phyloP scores from a whole-genome alignment of 2,797 vertebrate species.

The Ceryle rudis region DNA sequence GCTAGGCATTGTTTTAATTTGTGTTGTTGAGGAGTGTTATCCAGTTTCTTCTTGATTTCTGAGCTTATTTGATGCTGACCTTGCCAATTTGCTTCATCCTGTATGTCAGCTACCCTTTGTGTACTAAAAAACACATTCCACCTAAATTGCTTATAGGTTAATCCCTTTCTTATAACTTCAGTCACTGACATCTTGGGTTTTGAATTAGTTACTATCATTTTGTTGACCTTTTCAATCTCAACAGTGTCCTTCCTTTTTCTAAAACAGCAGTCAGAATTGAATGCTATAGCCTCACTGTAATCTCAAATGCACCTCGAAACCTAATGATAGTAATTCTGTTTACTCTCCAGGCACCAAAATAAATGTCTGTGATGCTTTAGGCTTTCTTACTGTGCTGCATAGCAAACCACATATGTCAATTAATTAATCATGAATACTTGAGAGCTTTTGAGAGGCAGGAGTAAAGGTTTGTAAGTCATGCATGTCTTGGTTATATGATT shows the following conservation, averaged over 20 bases:
- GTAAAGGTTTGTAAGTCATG: neutral
- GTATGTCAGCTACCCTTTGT: slow-evolving; percentile 55
- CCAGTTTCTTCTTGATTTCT: neutral
- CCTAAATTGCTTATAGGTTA: slow-evolving; percentile 75
- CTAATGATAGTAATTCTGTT: slow-evolving; percentile 3
- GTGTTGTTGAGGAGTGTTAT: neutral
- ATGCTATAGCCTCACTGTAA: neutral
- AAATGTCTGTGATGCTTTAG: neutral
- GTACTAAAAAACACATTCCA: slow-evolving; percentile 43
- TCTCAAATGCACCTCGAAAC: slow-evolving; percentile 33
- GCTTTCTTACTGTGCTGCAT: neutral
- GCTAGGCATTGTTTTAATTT: neutral
- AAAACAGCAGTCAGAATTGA: slow-evolving; percentile 54
- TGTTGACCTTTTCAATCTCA: slow-evolving; percentile 81
- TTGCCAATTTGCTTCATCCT: slow-evolving; percentile 69
- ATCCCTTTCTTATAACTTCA: slow-evolving; percentile 69
- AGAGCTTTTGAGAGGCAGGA: neutral
- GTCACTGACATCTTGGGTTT: slow-evolving; percentile 71
- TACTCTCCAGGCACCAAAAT: slow-evolving; percentile 19
- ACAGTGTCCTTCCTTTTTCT: slow-evolving; percentile 57
- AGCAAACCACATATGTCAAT: neutral
- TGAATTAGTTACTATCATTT: slow-evolving; percentile 79
- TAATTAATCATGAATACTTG: slow-evolving; percentile 19
- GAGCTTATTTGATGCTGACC: slow-evolving; percentile 47
- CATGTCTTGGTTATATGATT: neutral